Conservation (phyloP, 2,113 vertebrate genomes). For the Girardinichthys multiradiatus region DNA sequence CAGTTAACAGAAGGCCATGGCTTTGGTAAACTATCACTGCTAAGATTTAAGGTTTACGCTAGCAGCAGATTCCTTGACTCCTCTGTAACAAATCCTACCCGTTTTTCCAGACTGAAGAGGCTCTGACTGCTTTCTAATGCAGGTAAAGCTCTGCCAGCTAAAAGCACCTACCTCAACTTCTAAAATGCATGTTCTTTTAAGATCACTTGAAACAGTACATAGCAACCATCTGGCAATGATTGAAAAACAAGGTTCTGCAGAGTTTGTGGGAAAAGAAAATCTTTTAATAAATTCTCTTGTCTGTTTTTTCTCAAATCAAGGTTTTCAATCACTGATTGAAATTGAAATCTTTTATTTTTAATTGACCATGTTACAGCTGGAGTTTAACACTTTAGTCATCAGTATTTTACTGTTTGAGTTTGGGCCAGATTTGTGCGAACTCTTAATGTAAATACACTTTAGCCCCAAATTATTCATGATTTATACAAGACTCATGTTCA, state of each 20-base stretch:
- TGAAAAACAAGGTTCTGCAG: not conserved
- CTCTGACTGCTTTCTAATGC: too few species aligned
- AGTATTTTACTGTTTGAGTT: too few species aligned
- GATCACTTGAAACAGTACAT: not conserved
- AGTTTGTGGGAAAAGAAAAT: not conserved
- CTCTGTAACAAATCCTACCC: too few species aligned
- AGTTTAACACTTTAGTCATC: not conserved
- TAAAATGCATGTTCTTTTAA: not conserved
- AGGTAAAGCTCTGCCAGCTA: not conserved
- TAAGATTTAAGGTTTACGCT: too few species aligned
- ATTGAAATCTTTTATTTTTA: not conserved
- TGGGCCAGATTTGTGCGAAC: too few species aligned
- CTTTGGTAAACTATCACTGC: too few species aligned
- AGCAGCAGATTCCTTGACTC: too few species aligned
- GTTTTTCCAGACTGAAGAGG: too few species aligned
- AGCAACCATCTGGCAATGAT: not conserved
- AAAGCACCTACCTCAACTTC: not conserved
- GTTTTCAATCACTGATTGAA: not conserved
- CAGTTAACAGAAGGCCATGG: too few species aligned
- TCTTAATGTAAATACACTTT: too few species aligned
- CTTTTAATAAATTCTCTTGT: too few species aligned
- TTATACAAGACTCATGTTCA: not conserved
- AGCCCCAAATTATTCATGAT: too few species aligned
- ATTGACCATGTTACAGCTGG: not conserved
- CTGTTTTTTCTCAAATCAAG: not conserved